A percentile compares a stretch with the other conserved stretches of the same genome.
Evolutionary conservation across 2,888 invertebrate genomes (phyloP).

Genomic region (Kuschelorhynchus macadamiae): DNA sequence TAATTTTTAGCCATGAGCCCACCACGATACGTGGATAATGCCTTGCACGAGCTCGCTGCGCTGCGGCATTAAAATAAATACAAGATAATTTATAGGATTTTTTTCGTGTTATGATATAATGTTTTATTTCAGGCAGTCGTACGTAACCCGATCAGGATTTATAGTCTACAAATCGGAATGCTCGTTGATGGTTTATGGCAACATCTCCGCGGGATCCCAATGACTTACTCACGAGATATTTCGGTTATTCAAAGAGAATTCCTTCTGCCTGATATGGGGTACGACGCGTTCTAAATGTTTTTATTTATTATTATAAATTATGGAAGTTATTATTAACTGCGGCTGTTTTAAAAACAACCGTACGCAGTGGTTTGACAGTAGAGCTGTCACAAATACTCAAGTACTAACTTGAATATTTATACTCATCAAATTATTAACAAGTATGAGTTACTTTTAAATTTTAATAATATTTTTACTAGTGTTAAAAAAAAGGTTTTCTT

Average conservation of each 20-base stretch:
- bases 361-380: no score
- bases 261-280: slow-evolving; percentile 8
- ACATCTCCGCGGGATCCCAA: slow-evolving; percentile 19
- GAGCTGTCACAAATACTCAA: no score
- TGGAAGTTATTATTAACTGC: slow-evolving; percentile 24
- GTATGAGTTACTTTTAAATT: no score
- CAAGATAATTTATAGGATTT: slow-evolving; percentile 24
- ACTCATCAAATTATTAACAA: no score
- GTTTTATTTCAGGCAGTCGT: slow-evolving; percentile 26
- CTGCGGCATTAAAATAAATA: slow-evolving; percentile 24
- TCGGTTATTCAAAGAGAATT: slow-evolving; percentile 22
- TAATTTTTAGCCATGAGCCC: slow-evolving; percentile 20
- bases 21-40: slow-evolving; percentile 21
- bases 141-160: slow-evolving; percentile 23
- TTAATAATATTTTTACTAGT: no score
- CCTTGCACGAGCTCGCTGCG: slow-evolving; percentile 16
- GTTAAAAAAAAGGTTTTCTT: no score
- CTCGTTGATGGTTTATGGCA: slow-evolving; percentile 24
- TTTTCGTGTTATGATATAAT: slow-evolving; percentile 26
- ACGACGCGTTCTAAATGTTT: slow-evolving; percentile 5
- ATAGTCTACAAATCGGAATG: slow-evolving; percentile 27
- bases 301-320: slow-evolving; percentile 22
- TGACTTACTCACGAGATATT: slow-evolving; percentile 25
- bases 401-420: no score
- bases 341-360: background rate